These are phyloP conservation scores for Heliothis virescens DNA, from an alignment of 1,140 invertebrate genomes.

Conservation along the genomic window DNA sequence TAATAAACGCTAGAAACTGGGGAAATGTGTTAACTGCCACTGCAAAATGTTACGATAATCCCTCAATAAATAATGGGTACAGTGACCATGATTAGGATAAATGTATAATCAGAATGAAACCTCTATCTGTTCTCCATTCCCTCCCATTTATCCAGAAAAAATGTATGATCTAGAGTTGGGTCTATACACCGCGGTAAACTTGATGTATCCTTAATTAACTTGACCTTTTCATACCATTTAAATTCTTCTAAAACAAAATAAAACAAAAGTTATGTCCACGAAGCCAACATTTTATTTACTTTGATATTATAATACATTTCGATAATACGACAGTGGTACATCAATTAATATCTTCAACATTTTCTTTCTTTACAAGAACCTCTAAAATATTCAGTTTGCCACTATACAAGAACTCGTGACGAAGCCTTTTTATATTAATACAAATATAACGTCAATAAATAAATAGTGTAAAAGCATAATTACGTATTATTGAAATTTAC, in stretches of 20 bases:
- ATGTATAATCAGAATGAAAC: too few relatives aligned
- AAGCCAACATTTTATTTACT: conserved; percentile 65
- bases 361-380: conserved; percentile 56
- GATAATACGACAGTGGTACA: conserved; percentile 52
- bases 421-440: conserved; percentile 70
- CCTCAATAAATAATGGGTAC: too few relatives aligned
- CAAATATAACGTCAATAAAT: conserved; percentile 79
- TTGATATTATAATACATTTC: conserved; percentile 57
- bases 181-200: too few relatives aligned
- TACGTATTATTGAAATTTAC: conserved; percentile 66
- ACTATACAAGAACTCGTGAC: conserved; percentile 43
- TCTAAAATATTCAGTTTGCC: conserved; percentile 40
- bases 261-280: conserved; percentile 52
- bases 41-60: too few relatives aligned
- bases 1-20: too few relatives aligned
- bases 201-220: too few relatives aligned
- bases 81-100: too few relatives aligned
- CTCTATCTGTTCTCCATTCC: too few relatives aligned
- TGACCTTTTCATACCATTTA: too few relatives aligned
- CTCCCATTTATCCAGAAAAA: too few relatives aligned
- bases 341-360: conserved; percentile 49
- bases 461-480: conserved; percentile 77
- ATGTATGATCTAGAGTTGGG: too few relatives aligned
- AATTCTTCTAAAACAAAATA: background rate
- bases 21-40: too few relatives aligned